Conservation (phyloP, 2,888 invertebrate genomes). For the Drosophila antonietae region DNA sequence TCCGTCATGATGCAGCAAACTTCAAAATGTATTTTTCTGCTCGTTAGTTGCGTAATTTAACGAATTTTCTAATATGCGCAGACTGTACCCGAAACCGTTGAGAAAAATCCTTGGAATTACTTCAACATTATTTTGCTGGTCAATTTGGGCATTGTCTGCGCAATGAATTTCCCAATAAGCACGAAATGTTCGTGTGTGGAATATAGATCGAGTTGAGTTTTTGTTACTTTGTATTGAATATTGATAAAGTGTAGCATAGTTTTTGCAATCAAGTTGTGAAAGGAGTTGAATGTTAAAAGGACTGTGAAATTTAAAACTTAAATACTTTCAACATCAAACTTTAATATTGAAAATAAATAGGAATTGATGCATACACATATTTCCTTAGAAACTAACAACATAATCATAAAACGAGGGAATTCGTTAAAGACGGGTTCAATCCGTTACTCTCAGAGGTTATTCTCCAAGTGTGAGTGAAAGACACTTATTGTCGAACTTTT, state of each 20-base stretch:
- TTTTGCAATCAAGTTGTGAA: background rate
- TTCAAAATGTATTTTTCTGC: conserved; percentile 75
- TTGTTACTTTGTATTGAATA: background rate
- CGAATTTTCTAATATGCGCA: conserved; percentile 28
- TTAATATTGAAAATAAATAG: background rate
- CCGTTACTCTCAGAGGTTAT: too few species aligned
- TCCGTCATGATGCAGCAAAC: conserved; percentile 60
- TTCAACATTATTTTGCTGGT: conserved; percentile 36
- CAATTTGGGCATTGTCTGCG: conserved; percentile 44
- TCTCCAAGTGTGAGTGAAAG: too few species aligned
- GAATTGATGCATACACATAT: too few species aligned
- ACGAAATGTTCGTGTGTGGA: conserved; percentile 15
- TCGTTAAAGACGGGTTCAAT: too few species aligned
- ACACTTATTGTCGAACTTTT: too few species aligned
- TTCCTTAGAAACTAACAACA: too few species aligned
- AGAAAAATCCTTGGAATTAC: background rate
- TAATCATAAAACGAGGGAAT: too few species aligned
- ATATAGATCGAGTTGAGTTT: background rate
- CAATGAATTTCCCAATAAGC: conserved; percentile 12
- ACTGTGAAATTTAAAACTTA: background rate
- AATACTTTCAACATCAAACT: background rate
- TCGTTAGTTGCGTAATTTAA: conserved; percentile 63
- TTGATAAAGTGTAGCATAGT: background rate
- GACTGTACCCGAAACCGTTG: conserved; percentile 21
- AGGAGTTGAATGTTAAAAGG: background rate